Conservation (phyloP, 2,888 invertebrate species). For the Sinotaia quadrata region DNA sequence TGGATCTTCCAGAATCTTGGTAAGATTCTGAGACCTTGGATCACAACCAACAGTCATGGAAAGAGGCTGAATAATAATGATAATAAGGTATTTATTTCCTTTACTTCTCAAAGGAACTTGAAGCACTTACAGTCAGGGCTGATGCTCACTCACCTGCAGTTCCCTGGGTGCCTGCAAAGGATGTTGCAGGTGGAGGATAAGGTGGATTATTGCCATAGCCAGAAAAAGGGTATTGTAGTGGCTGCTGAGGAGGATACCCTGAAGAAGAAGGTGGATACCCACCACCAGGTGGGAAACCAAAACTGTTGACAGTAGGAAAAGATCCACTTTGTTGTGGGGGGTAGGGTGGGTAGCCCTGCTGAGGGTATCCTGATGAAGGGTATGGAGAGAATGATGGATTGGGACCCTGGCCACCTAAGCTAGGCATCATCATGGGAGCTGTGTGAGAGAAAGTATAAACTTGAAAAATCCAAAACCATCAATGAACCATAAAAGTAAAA, state of each 20-base stretch:
- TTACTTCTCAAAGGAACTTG: no score
- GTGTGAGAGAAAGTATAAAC: no score
- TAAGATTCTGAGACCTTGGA: no score
- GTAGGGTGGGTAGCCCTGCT: constrained; percentile 33
- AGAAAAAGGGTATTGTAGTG: constrained; percentile 16
- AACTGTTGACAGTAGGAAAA: background rate
- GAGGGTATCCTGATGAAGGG: constrained; percentile 34
- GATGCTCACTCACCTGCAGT: constrained; percentile 23
- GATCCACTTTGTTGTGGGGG: constrained; percentile 26
- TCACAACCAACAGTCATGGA: no score
- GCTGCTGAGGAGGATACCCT: constrained; percentile 7
- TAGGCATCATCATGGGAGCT: constrained; percentile 31
- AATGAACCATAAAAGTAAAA: no score
- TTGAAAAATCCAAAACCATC: no score
- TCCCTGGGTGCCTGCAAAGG: constrained; percentile 34
- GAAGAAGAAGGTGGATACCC: constrained; percentile 36
- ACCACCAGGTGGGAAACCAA: constrained; percentile 39
- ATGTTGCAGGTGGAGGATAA: constrained; percentile 24
- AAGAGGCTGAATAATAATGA: no score
- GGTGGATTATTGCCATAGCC: constrained; percentile 43
- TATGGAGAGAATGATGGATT: constrained; percentile 36
- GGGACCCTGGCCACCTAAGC: background rate
- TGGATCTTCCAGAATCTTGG: no score
- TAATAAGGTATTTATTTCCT: no score
- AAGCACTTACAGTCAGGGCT: background rate